Evolutionary conservation across 2,797 vertebrate genomes (phyloP), one percentile per base, ranked within the genome.

Genomic region (Manis pentadactyla): DNA sequence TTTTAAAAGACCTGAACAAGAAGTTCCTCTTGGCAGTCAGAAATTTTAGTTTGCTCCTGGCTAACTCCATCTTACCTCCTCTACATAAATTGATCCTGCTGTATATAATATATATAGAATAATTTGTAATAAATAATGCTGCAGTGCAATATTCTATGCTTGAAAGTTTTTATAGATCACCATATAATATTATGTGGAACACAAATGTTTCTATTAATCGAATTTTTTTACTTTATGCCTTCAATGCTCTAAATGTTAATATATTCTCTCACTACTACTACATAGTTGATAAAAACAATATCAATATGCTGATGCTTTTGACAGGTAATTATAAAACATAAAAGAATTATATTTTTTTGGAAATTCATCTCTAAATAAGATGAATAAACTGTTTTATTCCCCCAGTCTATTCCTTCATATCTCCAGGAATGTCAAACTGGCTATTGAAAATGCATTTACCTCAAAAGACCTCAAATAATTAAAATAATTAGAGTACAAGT

Each of bases 1-100:
- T 90, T 90, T 96, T 69, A n/a, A 94, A 93, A 93, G 15, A 87
- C n/a, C 31, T 66, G 23, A 96, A 51, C 46, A 87, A 68, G 73
- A 95, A 94, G 34, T 68, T 87, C 15, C 59, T 68, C 88, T 81
- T 42, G 34, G 21, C 34, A 75, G 66, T 61, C 37, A 85, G 83
- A 90, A 95, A 83, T 64, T 89, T 93, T 82, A 86, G 27, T 85
- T 90, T 69, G 10, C 71, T 86, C 63, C 10, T 95, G 90, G 55
- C 29, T 92, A 87, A 90, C 23, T 87, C 59, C n/a, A 57, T 87
- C 88, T 21, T 39, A 74, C 21, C 55, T 59, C 39, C 14, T 34
- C 46, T 17, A 46, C 85, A 69, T 79, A 86, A 75, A 79, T 87
- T 31, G 87, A 79, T 81, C 68, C 53, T 46, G 42, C 7, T 46